These are phyloP conservation scores for Pterocles orientalis DNA, from an alignment of 2,113 vertebrate species.

Conservation along the genomic window DNA sequence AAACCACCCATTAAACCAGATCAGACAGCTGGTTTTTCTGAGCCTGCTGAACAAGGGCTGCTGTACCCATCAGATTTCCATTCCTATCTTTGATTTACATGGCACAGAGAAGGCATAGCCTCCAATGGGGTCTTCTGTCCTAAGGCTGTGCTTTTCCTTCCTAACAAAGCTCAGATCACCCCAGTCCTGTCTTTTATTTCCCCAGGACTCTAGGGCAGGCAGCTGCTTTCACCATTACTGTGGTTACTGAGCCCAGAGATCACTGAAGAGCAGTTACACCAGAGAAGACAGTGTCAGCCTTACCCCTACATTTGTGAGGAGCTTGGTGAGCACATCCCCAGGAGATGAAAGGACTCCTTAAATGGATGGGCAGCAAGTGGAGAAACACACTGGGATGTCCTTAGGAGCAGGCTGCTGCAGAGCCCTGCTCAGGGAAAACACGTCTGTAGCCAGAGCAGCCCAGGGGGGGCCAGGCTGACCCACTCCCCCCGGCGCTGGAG, in stretches of 20 bases:
- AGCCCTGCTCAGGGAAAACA: neutral
- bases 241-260: neutral
- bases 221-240: neutral
- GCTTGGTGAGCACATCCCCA: neutral
- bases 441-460: neutral
- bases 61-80: neutral
- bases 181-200: neutral
- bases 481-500: neutral
- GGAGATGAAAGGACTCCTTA: neutral
- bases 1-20: neutral
- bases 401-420: neutral
- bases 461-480: neutral
- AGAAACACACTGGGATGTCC: neutral
- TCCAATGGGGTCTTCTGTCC: neutral
- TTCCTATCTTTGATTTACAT: constrained; percentile 29
- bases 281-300: neutral
- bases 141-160: neutral
- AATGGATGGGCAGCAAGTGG: neutral
- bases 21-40: neutral
- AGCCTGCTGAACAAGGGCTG: neutral
- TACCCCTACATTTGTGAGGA: neutral
- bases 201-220: neutral
- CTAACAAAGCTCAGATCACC: neutral
- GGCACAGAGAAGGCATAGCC: neutral
- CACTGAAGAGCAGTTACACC: neutral